These are phyloP conservation scores for Datnioides undecimradiatus DNA, from an alignment of 2,113 vertebrate genomes.

Conservation along the genomic window DNA sequence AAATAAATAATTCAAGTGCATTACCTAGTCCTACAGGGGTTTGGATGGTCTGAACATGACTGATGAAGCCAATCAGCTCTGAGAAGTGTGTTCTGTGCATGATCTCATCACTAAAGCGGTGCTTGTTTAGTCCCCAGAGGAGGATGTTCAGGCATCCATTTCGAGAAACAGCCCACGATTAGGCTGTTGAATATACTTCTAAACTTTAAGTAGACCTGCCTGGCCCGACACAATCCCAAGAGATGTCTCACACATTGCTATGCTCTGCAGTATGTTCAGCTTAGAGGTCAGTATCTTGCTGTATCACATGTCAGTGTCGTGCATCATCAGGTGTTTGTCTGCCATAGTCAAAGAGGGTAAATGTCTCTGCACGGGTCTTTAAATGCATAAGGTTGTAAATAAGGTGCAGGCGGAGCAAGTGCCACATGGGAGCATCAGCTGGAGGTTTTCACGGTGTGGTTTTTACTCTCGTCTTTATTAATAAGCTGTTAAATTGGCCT, in stretches of 20 bases:
- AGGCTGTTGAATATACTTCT: slow-evolving; percentile 7
- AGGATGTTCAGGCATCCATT: not conserved
- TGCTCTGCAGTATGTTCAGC: not conserved
- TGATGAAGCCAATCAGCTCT: too few species aligned
- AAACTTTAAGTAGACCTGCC: not conserved
- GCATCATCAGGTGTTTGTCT: not conserved
- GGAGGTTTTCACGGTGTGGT: not conserved
- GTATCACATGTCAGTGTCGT: not conserved
- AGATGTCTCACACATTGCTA: not conserved
- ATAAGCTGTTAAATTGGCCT: not conserved
- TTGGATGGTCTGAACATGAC: not conserved
- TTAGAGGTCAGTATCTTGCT: not conserved
- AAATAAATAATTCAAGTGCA: slow-evolving; percentile 32
- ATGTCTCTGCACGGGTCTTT: not conserved
- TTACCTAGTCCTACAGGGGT: slow-evolving; percentile 6
- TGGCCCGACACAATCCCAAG: not conserved
- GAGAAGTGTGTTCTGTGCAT: slow-evolving; percentile 4
- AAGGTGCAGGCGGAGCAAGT: not conserved
- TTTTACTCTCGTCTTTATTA: not conserved
- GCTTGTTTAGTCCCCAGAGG: slow-evolving; percentile 5
- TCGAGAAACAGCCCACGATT: not conserved
- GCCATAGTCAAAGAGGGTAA: not conserved
- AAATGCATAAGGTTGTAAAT: not conserved
- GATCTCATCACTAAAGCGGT: not conserved
- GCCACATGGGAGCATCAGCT: not conserved